Evolutionary conservation across 2,113 vertebrate species (phyloP), one percentile per base, ranked within the genome.

Genomic region (Pampusana beccarii): DNA sequence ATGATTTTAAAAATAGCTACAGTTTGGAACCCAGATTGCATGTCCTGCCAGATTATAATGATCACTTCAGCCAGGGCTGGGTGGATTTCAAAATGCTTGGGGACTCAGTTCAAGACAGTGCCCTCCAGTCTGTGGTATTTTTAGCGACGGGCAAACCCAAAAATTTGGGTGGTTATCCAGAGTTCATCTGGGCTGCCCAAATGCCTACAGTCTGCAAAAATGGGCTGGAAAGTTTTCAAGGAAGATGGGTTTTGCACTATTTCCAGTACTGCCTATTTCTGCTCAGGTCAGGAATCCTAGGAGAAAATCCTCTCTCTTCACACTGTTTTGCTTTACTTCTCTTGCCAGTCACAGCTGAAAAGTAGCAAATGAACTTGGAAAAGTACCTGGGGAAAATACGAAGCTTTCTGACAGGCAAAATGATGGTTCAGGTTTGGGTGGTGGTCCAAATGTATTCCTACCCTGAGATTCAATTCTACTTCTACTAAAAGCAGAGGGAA

Each of bases 151-250:
- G 83, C 73, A 96, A 97, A 96, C 92, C 88, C 92, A 91, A 94
- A 96, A 93, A 75, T 94, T 38, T 73, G 66, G 25, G 80, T 95
- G 86, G 96, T 94, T 96, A 92, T 97, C 91, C 95, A 97, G 92
- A 93, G 95, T 97, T 96, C 92, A 91, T 93, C 82, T 91, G 72
- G 40, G 26, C 93, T 84, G 70, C 92, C 83, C 86, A 95, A 95
- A 95, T 25, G 92, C 86, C 83, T 94, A 21, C 77, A 77, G 92
- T 92, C 77, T 93, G 96, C 93, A 96, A 87, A 96, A 96, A 40
- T 25, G 77, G 88, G 50, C 83, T 95, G 96, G 93, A 94, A 91
- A 61, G 66, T 48, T 93, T 82, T 84, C 91, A 96, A 70, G 84
- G 36, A 93, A 81, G 74, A 91, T 69, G 53, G 61, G 77, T 36